phyloP scores from a whole-genome alignment of 30 jellyfish, hydroid and myxozoan genomes.

The Aurelia sp. region DNA sequence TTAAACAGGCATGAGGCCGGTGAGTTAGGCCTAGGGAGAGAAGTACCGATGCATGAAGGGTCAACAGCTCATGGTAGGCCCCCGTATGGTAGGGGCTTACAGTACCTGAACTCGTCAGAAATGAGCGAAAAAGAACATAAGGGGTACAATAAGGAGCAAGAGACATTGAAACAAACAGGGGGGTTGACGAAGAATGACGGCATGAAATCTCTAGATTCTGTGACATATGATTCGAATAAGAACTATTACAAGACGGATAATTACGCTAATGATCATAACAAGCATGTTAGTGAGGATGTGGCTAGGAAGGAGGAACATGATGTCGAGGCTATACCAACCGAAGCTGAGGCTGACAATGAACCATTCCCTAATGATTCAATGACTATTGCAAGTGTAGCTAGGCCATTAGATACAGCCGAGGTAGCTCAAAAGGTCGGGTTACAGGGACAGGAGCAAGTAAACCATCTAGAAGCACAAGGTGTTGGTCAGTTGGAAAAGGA shows the following conservation, averaged over 20 bases:
- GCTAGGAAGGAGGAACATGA: conserved; percentile 6
- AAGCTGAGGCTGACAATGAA: conserved; percentile 85
- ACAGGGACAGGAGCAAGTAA: background rate
- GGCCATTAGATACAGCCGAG: conserved; percentile 15
- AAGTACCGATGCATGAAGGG: conserved; percentile 25
- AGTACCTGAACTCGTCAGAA: conserved; percentile 8
- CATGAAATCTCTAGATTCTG: background rate
- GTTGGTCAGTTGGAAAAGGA: background rate
- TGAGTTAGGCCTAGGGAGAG: conserved; percentile 45
- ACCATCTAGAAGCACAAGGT: conserved; percentile 14
- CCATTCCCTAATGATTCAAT: conserved; percentile 60
- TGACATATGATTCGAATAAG: background rate
- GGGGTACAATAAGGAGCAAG: background rate
- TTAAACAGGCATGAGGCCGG: conserved; percentile 54
- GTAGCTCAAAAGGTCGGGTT: conserved; percentile 6
- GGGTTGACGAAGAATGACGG: background rate
- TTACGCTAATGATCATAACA: background rate
- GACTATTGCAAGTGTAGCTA: conserved; percentile 20
- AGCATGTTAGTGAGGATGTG: background rate
- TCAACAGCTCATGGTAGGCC: conserved; percentile 1
- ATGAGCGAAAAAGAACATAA: background rate
- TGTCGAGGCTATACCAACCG: conserved; percentile 57
- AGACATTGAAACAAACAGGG: background rate
- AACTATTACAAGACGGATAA: background rate
- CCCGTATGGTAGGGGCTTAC: conserved; percentile 53